These are phyloP conservation scores for Chironomus tepperi DNA, from an alignment of 1,140 invertebrate species.

Conservation along the genomic window DNA sequence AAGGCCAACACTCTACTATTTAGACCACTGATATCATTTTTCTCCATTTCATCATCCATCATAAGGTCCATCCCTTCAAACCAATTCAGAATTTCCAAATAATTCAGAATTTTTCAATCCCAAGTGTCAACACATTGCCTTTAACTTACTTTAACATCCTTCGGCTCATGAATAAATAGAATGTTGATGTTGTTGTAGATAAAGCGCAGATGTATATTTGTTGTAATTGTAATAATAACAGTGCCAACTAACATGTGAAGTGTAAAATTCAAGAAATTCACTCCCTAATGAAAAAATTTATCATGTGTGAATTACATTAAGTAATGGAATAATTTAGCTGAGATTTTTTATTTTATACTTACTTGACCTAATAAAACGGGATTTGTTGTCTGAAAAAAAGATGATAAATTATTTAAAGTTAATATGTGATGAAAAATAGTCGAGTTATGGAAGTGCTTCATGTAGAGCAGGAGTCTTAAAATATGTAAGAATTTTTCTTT, in stretches of 20 bases:
- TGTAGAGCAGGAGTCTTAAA: too few relatives aligned
- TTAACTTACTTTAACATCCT: conserved; percentile 24
- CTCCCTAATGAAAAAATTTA: neutral
- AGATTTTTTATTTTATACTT: neutral
- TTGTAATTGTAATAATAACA: conserved; percentile 51
- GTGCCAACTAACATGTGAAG: conserved; percentile 66
- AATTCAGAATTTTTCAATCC: too few relatives aligned
- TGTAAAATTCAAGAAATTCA: conserved; percentile 4
- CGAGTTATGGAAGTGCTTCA: too few relatives aligned
- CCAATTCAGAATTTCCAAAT: too few relatives aligned
- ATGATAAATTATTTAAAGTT: neutral
- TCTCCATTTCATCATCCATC: too few relatives aligned
- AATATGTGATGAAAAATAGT: neutral
- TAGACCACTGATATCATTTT: too few relatives aligned
- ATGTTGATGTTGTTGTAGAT: conserved; percentile 58
- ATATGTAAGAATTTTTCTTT: too few relatives aligned
- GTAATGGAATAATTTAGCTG: too few relatives aligned
- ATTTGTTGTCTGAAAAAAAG: neutral
- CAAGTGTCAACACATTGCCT: too few relatives aligned
- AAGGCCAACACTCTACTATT: too few relatives aligned
- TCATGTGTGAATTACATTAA: neutral
- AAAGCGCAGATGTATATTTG: conserved; percentile 57
- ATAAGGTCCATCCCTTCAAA: too few relatives aligned
- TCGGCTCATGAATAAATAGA: conserved; percentile 34
- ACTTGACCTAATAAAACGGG: conserved; percentile 2